Evolutionary conservation across 2,888 invertebrate species (phyloP), one percentile per base, ranked within the genome.

Genomic region (Andrena praecox): DNA sequence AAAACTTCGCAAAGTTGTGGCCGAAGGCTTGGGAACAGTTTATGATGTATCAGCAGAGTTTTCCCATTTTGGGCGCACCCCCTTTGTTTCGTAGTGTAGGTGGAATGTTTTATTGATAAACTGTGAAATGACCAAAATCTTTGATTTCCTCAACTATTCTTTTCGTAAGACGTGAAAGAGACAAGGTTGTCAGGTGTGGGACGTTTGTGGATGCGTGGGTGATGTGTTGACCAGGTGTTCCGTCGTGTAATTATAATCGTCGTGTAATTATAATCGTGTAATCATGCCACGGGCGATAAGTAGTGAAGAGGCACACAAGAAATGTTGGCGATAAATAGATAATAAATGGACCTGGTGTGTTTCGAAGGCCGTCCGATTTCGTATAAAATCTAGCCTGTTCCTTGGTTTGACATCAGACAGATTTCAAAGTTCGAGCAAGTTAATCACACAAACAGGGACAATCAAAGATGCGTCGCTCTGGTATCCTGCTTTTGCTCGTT

Each of bases 401-500:
- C 7, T 27, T 24, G 16, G 2, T 29, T 35, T 10, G 2, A 1
- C 50, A 50, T 10, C n/a, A 52, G 16, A 10, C 7, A 5, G 2
- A 12, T 33, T 35, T n/a, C 2, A 6, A 33, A 24, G 16, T 1
- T 54, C 29, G 7, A 20, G 16, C 1, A 50, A 12, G 12, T 16
- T 24, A 6, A 0, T 1, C 7, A 1, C 8, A 5, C 16, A 56
- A 72, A 35, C 3, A 2, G 7, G 54, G 24, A 1, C 0, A 20
- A 2, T n/a, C 12, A 5, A 73, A 27, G 1, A 78, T 84, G 84
- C 66, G 62, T 56, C 83, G 82, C 1, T 0, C 7, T 2, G 8
- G 31, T 2, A 12, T 67, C 12, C 3, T 77, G 27, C 27, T 73
- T 12, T 24, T 84, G 2, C 27, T 84, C 35, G 8, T 77, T 1